Evolutionary conservation across 2,888 invertebrate genomes (phyloP).

Genomic region (Pyrochroa serraticornis): DNA sequence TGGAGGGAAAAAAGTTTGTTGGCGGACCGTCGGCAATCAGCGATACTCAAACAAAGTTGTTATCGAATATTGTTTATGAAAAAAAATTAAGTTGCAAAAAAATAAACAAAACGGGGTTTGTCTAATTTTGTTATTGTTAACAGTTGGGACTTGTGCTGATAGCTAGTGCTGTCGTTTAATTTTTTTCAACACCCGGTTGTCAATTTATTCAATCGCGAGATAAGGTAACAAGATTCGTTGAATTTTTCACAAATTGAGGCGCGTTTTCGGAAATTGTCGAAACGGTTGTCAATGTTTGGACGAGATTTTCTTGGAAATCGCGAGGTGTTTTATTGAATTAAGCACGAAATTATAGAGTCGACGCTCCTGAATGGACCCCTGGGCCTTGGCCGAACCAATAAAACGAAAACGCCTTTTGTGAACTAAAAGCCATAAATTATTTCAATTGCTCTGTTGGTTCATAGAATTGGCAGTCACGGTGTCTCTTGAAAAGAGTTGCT

Average conservation of each 20-base stretch:
- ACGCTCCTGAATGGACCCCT: too few species aligned
- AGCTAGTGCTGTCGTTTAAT: too few species aligned
- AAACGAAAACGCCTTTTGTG: constrained; percentile 15
- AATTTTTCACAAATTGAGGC: too few species aligned
- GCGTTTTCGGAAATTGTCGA: too few species aligned
- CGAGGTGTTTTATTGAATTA: too few species aligned
- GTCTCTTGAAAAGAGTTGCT: constrained; percentile 22
- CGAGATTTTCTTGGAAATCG: too few species aligned
- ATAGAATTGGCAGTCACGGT: constrained; percentile 23
- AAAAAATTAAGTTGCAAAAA: neutral
- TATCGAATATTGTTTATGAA: constrained; percentile 8
- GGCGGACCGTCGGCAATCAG: constrained; percentile 18
- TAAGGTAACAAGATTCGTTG: too few species aligned
- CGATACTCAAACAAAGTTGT: constrained; percentile 19
- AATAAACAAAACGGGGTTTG: neutral
- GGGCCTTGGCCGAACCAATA: constrained; percentile 13
- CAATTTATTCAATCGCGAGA: too few species aligned
- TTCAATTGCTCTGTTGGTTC: constrained; percentile 26
- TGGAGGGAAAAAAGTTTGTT: constrained; percentile 21
- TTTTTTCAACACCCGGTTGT: too few species aligned
- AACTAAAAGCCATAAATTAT: constrained; percentile 26
- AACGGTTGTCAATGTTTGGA: too few species aligned
- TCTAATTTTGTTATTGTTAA: neutral
- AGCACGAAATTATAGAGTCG: too few species aligned
- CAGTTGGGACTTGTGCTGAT: too few species aligned